phyloP scores from a whole-genome alignment of 2,888 invertebrate genomes.

The Mellilla xanthometata region DNA sequence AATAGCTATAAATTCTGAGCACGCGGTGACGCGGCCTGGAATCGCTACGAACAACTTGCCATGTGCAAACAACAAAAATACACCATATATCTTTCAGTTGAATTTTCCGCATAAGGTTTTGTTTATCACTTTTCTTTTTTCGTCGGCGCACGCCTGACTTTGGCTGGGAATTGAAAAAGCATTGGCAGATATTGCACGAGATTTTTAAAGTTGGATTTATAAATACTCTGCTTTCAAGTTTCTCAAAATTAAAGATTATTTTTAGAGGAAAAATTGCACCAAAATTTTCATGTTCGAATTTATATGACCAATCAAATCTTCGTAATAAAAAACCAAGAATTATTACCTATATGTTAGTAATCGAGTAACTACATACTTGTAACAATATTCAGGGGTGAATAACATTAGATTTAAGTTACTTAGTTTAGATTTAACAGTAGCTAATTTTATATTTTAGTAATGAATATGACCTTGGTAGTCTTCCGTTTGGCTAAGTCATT shows the following conservation, averaged over 20 bases:
- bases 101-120: constrained; percentile 52
- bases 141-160: constrained; percentile 28
- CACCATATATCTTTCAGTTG: constrained; percentile 70
- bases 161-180: constrained; percentile 19
- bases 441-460: too few relatives aligned
- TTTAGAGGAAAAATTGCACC: too few relatives aligned
- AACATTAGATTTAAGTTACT: too few relatives aligned
- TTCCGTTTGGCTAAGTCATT: constrained; percentile 28
- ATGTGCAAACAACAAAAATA: constrained; percentile 69
- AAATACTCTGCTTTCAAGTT: too few relatives aligned
- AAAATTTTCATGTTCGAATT: too few relatives aligned
- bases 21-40: constrained; percentile 70
- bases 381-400: too few relatives aligned
- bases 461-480: constrained; percentile 11
- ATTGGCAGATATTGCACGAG: constrained; percentile 11
- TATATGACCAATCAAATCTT: too few relatives aligned
- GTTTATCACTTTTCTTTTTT: constrained; percentile 41
- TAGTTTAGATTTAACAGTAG: too few relatives aligned
- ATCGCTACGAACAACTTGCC: constrained; percentile 62
- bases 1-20: constrained; percentile 73
- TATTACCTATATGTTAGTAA: too few relatives aligned
- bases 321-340: too few relatives aligned
- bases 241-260: too few relatives aligned
- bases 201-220: constrained; percentile 5
- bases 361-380: too few relatives aligned